These are phyloP conservation scores for Zygogramma bicolorata DNA, from an alignment of 2,888 invertebrate species.

Conservation along the genomic window DNA sequence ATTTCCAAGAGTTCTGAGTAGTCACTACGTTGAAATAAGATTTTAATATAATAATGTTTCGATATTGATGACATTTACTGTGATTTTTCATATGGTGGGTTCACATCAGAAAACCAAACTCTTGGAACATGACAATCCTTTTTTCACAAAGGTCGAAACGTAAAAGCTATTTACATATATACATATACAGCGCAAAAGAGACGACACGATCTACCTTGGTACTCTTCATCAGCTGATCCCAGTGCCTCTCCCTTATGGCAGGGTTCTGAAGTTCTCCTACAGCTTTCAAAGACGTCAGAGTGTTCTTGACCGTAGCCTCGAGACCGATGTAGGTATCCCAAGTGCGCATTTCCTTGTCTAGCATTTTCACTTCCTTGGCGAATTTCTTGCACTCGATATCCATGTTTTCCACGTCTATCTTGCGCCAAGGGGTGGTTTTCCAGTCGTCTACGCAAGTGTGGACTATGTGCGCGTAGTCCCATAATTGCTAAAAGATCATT, in stretches of 20 bases:
- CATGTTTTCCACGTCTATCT: constrained; percentile 98
- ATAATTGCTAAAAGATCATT: constrained; percentile 83
- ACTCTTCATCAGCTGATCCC: constrained; percentile 96
- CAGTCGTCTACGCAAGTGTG: constrained; percentile 93
- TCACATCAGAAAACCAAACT: too few species aligned
- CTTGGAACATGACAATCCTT: not conserved
- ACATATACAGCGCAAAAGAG: constrained; percentile 35
- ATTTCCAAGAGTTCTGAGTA: too few species aligned
- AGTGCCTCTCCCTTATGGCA: constrained; percentile 95
- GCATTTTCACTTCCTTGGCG: constrained; percentile 89
- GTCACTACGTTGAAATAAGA: too few species aligned
- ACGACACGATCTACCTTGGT: constrained; percentile 80
- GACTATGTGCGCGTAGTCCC: constrained; percentile 95
- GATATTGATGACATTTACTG: not conserved
- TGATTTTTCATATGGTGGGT: too few species aligned
- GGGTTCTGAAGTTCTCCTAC: constrained; percentile 97
- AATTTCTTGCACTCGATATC: constrained; percentile 98
- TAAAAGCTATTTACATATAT: constrained; percentile 51
- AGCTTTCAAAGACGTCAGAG: constrained; percentile 93
- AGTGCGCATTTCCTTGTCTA: constrained; percentile 95
- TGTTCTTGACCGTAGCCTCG: constrained; percentile 95
- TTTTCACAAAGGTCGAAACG: not conserved
- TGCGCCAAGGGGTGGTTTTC: constrained; percentile 97
- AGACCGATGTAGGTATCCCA: constrained; percentile 93
- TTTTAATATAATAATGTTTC: too few species aligned